These are phyloP conservation scores for Diplazon laetatorius DNA, from an alignment of 2,888 invertebrate species.

Conservation along the genomic window DNA sequence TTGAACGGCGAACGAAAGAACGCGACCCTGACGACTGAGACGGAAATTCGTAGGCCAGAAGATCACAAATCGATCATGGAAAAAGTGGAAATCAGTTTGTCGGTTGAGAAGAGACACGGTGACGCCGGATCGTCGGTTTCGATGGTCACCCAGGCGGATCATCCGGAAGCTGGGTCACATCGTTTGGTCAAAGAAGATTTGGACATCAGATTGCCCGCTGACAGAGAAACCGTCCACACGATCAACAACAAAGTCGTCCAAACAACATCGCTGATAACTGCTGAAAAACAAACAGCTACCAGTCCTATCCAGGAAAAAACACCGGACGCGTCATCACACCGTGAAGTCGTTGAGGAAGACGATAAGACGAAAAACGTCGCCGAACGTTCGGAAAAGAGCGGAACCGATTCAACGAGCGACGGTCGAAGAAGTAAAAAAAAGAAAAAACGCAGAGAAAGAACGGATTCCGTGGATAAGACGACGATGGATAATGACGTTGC, in stretches of 20 bases:
- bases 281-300: slow-evolving; percentile 70
- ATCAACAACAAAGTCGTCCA: slow-evolving; percentile 75
- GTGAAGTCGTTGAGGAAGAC: slow-evolving; percentile 76
- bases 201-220: slow-evolving; percentile 75
- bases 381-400: slow-evolving; percentile 69
- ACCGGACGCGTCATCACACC: slow-evolving; percentile 10
- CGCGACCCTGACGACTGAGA: background rate
- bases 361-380: slow-evolving; percentile 75
- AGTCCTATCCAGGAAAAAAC: slow-evolving; percentile 53
- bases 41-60: slow-evolving; percentile 35
- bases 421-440: slow-evolving; percentile 72
- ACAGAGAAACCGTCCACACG: slow-evolving; percentile 69
- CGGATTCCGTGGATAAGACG: slow-evolving; percentile 62
- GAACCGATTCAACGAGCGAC: slow-evolving; percentile 59
- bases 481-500: slow-evolving; percentile 64
- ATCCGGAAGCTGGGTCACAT: slow-evolving; percentile 68
- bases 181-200: slow-evolving; percentile 76
- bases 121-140: slow-evolving; percentile 72
- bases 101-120: slow-evolving; percentile 73
- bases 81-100: slow-evolving; percentile 78
- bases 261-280: slow-evolving; percentile 69
- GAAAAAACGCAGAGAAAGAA: slow-evolving; percentile 73
- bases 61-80: slow-evolving; percentile 68
- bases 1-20: slow-evolving; percentile 23
- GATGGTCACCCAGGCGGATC: slow-evolving; percentile 74